Base-by-base conservation (phyloP, 2,113 vertebrate genomes). In the Tenebrosternarchus preto region DNA sequence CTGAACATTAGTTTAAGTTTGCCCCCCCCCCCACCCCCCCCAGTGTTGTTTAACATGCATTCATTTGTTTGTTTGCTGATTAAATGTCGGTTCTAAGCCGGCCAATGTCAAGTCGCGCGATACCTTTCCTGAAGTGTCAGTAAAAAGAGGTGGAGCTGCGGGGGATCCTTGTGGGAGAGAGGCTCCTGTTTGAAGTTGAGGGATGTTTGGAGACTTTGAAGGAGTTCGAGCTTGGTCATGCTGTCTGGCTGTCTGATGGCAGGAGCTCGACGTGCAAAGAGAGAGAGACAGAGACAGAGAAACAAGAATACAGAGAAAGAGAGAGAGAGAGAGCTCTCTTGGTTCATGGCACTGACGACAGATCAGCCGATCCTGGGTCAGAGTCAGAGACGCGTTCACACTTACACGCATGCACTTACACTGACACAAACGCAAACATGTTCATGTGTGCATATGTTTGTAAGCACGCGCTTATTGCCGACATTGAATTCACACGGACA, bases 191-290 rank as follows among this genome's bases (percentile, higher is more conserved):
- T 73, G 64, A 71, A 84, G 61, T 46, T 67, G 19, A 55, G 80
- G 61, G 85, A 76, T 73, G 80, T 82, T 86, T 70, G 7, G 75
- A 69, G n/a, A 33, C 11, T 33, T 66, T 66, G 17, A n/a, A 4
- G 20, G 43, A 53, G 59, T 64, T 87, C 85, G 87, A 67, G 66
- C 85, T 82, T 86, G 84, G 85, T 90, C 91, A 87, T 90, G 87
- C 87, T 78, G 89, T 85, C 79, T 84, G 70, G 83, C 69, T 82
- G 75, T 89, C 80, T 91, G 89, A 90, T 83, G 80, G 85, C 57
- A 39, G 70, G 22, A 83, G 73, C 31, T 83, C 43, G 75, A 59
- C 2, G 2, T 25, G 60, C 20, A 39, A 0, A 74, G 5, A 59
- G 0, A 36, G 12, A 39, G 27, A 57, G 53, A 29, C 46, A 11